phyloP scores from a whole-genome alignment of 2,888 invertebrate genomes.

The Aplocera efformata region DNA sequence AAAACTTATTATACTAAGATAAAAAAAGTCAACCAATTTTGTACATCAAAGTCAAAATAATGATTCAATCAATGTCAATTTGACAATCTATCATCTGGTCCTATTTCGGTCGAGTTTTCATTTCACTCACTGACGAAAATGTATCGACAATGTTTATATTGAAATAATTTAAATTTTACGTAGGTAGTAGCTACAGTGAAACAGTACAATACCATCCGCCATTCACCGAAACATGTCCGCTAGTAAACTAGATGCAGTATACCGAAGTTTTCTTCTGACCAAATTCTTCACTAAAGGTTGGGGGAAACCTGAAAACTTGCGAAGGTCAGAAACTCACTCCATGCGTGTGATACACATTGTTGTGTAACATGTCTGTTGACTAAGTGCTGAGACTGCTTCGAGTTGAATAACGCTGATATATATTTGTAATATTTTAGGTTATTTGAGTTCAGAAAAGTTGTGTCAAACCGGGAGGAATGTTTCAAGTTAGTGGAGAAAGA shows the following conservation, averaged over 20 bases:
- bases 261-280: slow-evolving; percentile 91
- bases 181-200: slow-evolving; percentile 29
- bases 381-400: slow-evolving; percentile 8
- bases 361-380: slow-evolving; percentile 32
- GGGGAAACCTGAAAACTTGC: slow-evolving; percentile 95
- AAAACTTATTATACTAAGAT: too few relatives aligned
- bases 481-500: slow-evolving; percentile 88
- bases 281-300: slow-evolving; percentile 98
- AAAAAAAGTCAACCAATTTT: too few relatives aligned
- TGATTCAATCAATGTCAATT: slow-evolving; percentile 12
- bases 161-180: slow-evolving; percentile 27
- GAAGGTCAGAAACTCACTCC: slow-evolving; percentile 80
- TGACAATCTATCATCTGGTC: slow-evolving; percentile 25
- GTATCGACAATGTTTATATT: slow-evolving; percentile 36
- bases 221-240: slow-evolving; percentile 72
- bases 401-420: slow-evolving; percentile 19
- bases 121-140: slow-evolving; percentile 41
- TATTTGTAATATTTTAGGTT: slow-evolving; percentile 82
- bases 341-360: slow-evolving; percentile 19
- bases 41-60: too few relatives aligned
- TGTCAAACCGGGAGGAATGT: slow-evolving; percentile 91
- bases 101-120: slow-evolving; percentile 27
- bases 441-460: slow-evolving; percentile 93
- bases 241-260: slow-evolving; percentile 87
- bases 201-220: slow-evolving; percentile 28